Base-by-base conservation (phyloP, 2,888 invertebrate species). In the Thereva unica region DNA sequence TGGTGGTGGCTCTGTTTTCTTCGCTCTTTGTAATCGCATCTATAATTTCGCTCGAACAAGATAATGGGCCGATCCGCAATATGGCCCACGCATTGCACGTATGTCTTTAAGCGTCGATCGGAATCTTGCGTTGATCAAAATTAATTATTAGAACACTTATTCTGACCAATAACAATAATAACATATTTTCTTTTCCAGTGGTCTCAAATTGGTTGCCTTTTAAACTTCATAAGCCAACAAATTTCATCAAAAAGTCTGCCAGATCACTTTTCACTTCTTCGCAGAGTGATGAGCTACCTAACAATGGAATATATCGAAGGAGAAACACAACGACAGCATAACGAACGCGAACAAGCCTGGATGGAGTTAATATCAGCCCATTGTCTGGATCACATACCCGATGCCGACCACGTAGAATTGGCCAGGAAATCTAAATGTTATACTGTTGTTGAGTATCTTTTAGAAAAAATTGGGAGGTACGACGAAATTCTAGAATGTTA, bases 271-370 rank as follows among this genome's bases (percentile, higher is more conserved):
- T 79, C 82, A 53, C 80, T 89, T 41, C 82, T 90, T 75, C 85
- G 87, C 71, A 81, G 80, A 41, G 83, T 86, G 0, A 84, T 90
- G 71, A 86, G 86, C 71, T 85, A 87, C 79, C 82, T 88, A 67
- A 75, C 77, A 4, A 85, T 84, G 75, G 78, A 80, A 66, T 65
- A 75, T 75, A 76, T 81, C 23, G 74, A 76, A 37, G 77, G 78
- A 47, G 81, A 81, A 72, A 77, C 75, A 41, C 67, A 74, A 1
- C 78, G 85, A 1, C 84, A 85, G 73, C 85, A 85, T 71, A 85
- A 86, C 68, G 91, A 91, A 77, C 81, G 90, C 44, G 90, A 92
- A 76, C 89, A 89, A 74, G 88, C 90, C 2, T 83, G 90, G 80
- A 79, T 90, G 56, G 90, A 91, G 75, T 79, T 92, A 40, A 79